A percentile compares a stretch with the other conserved stretches of the same genome.
Evolutionary conservation across 2,888 invertebrate genomes (phyloP).

Genomic region (Lithophane leautieri): DNA sequence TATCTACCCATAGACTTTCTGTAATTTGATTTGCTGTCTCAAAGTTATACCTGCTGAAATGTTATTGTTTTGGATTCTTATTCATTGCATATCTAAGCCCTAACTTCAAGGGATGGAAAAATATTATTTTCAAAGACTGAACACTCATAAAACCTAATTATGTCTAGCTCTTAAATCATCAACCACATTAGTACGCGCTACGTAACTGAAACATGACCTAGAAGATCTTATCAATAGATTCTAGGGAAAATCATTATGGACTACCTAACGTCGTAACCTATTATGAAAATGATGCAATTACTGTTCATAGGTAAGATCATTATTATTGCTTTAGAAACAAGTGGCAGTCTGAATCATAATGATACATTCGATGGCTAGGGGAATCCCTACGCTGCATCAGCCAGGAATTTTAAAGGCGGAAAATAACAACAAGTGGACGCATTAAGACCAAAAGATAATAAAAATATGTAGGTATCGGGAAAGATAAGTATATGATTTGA

Average conservation of each 20-base stretch:
- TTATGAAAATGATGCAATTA: slow-evolving; percentile 30
- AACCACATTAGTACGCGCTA: background rate
- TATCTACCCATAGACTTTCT: background rate
- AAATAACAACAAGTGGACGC: background rate
- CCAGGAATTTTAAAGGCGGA: slow-evolving; percentile 4
- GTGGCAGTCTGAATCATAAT: slow-evolving; percentile 25
- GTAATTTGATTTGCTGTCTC: background rate
- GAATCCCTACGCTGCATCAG: slow-evolving; percentile 17
- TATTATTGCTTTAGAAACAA: background rate
- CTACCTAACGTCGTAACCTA: background rate
- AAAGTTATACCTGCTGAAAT: background rate
- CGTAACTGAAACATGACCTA: slow-evolving; percentile 2
- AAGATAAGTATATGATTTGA: slow-evolving; percentile 5
- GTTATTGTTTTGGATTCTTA: slow-evolving; percentile 1
- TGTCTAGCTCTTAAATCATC: background rate
- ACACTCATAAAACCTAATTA: background rate
- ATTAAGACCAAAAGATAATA: slow-evolving; percentile 3
- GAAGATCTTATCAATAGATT: slow-evolving; percentile 11
- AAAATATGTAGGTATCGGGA: background rate
- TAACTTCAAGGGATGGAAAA: background rate
- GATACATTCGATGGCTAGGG: slow-evolving; percentile 36
- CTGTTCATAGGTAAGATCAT: background rate
- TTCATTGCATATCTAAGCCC: background rate
- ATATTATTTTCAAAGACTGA: background rate
- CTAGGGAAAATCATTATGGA: slow-evolving; percentile 17